Conservation (phyloP, 2,797 vertebrate species). For the Squalus acanthias region DNA sequence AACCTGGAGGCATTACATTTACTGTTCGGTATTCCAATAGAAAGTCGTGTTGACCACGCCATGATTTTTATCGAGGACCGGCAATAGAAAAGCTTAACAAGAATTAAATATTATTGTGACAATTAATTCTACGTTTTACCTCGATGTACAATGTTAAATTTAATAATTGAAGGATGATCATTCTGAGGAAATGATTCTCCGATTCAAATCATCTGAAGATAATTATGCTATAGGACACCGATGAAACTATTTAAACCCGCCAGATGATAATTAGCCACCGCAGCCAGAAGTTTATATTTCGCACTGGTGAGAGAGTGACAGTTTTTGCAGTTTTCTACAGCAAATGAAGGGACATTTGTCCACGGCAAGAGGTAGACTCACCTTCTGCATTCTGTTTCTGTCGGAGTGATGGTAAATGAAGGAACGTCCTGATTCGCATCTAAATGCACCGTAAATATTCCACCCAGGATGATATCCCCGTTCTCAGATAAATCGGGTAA, state of each 20-base stretch:
- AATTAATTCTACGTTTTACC: not conserved
- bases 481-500: conserved; percentile 61
- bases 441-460: not conserved
- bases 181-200: not conserved
- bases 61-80: too few species aligned
- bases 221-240: not conserved
- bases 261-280: not conserved
- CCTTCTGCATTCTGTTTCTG: not conserved
- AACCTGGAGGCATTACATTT: not conserved
- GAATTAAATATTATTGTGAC: not conserved
- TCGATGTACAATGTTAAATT: not conserved
- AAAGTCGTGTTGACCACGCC: not conserved
- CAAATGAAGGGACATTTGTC: not conserved
- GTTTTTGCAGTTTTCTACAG: not conserved
- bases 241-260: not conserved
- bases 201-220: not conserved
- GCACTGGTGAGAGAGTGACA: not conserved
- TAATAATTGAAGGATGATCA: not conserved
- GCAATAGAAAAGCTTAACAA: not conserved
- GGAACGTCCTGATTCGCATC: not conserved
- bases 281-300: not conserved
- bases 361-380: not conserved
- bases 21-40: not conserved
- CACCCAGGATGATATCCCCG: conserved; percentile 55
- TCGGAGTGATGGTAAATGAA: not conserved